Evolutionary conservation across 2,888 invertebrate species (phyloP), one percentile per base, ranked within the genome.

Genomic region (Rhagium mordax): DNA sequence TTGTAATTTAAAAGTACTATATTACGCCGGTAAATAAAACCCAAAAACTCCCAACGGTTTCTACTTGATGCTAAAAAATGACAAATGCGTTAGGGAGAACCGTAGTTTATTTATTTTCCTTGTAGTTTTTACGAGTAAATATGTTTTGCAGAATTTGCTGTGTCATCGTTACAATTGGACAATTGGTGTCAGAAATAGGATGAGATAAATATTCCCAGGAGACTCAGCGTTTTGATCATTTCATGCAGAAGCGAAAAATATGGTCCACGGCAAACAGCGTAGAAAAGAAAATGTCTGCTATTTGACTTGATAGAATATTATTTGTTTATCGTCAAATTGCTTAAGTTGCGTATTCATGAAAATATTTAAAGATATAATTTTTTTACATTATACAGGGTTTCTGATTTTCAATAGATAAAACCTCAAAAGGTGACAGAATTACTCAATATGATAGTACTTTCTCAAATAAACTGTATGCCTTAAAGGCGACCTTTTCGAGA

Each of bases 161-260:
- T 49, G 64, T 64, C 51, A 51, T 29, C 64, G 18, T 27, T 51
- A 64, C 48, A 64, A 27, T 29, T 51, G 51, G 51, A 64, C 64
- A 51, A 64, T 64, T 51, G 48, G 27, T 64, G 48, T 64, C 49
- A 33, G 33, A 49, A 48, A 27, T 49, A 27, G 64, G 15, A 48
- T 51, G 27, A 64, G 27, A 64, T 64, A 49, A 51, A 49, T 47
- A 27, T 27, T 16, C 64, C 27, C 49, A 49, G 49, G 49, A 18
- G 27, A 27, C 1, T 29, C 15, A 20, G 16, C 8, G 59, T 41
- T 1, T n/a, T 1, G 5, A 13, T 41, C 41, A 10, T 41, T 41
- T n/a, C n/a, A 41, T n/a, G 41, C 41, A 33, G 10, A 13, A 33
- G 16, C 6, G 33, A 16, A 10, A 33, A 57, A 59, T 0, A 55